These are phyloP conservation scores for Pangasius macronema DNA, from an alignment of 2,797 vertebrate species.

Conservation along the genomic window DNA sequence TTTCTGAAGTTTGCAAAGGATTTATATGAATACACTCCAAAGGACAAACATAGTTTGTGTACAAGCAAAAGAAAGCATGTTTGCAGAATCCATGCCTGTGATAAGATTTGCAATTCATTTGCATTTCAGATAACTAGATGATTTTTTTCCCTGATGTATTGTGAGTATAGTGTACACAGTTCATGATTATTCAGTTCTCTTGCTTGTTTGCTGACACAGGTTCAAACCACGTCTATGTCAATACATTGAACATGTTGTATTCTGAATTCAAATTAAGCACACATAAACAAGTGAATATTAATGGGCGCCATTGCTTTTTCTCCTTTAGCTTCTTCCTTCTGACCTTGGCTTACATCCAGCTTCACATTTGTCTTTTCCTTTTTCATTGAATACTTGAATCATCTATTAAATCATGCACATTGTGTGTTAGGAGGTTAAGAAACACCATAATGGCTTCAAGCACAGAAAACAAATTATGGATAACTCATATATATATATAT, in stretches of 20 bases:
- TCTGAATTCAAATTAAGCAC: neutral
- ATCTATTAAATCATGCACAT: too few species aligned
- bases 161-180: neutral
- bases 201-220: slow-evolving; percentile 15
- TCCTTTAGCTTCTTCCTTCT: neutral
- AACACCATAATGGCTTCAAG: neutral
- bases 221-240: neutral
- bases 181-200: neutral
- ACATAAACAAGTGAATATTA: neutral
- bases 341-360: slow-evolving; percentile 11
- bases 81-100: neutral
- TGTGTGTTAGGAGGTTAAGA: neutral
- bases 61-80: neutral
- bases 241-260: neutral
- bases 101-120: neutral
- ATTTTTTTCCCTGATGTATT: neutral
- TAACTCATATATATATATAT: neutral
- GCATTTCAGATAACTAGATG: neutral
- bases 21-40: neutral
- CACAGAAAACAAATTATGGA: neutral
- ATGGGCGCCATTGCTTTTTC: neutral
- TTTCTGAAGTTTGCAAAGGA: neutral
- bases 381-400: neutral
- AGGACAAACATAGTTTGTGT: neutral
- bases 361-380: neutral